phyloP scores from a whole-genome alignment of 2,888 invertebrate species.

The Lithophane socia region DNA sequence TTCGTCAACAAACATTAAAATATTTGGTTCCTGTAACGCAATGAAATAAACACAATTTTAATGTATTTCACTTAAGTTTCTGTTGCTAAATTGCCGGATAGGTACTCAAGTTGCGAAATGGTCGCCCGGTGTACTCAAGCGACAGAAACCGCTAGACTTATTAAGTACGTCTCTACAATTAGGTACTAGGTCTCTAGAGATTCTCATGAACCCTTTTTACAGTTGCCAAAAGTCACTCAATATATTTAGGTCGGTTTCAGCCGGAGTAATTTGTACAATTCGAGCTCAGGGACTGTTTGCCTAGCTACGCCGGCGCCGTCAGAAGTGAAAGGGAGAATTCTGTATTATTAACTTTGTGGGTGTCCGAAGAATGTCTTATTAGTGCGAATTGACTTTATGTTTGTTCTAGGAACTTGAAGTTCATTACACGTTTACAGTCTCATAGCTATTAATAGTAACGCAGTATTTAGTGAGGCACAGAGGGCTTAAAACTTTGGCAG shows the following conservation, averaged over 20 bases:
- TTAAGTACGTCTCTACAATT: slow-evolving; percentile 65
- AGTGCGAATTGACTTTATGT: slow-evolving; percentile 55
- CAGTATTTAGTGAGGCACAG: slow-evolving; percentile 1
- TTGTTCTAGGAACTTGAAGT: slow-evolving; percentile 34
- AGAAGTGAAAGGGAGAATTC: slow-evolving; percentile 63
- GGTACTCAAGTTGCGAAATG: slow-evolving; percentile 55
- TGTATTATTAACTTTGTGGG: slow-evolving; percentile 68
- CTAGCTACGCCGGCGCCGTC: slow-evolving; percentile 56
- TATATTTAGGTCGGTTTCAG: slow-evolving; percentile 69
- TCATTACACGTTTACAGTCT: slow-evolving; percentile 44
- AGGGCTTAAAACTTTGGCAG: too few relatives aligned
- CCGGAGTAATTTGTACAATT: slow-evolving; percentile 73
- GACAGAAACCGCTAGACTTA: slow-evolving; percentile 57
- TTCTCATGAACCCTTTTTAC: slow-evolving; percentile 70
- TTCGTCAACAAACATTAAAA: too few relatives aligned
- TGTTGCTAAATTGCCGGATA: slow-evolving; percentile 46
- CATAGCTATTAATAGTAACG: slow-evolving; percentile 29
- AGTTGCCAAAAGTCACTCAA: slow-evolving; percentile 67
- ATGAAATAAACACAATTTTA: too few relatives aligned
- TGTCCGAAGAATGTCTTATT: slow-evolving; percentile 71
- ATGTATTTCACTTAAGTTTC: slow-evolving; percentile 28
- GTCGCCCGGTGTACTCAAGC: slow-evolving; percentile 41
- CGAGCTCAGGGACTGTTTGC: slow-evolving; percentile 70
- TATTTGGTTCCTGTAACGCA: too few relatives aligned
- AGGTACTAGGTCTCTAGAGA: slow-evolving; percentile 65